Conservation (phyloP, 1,140 invertebrate genomes). For the Mactra quadrangularis region DNA sequence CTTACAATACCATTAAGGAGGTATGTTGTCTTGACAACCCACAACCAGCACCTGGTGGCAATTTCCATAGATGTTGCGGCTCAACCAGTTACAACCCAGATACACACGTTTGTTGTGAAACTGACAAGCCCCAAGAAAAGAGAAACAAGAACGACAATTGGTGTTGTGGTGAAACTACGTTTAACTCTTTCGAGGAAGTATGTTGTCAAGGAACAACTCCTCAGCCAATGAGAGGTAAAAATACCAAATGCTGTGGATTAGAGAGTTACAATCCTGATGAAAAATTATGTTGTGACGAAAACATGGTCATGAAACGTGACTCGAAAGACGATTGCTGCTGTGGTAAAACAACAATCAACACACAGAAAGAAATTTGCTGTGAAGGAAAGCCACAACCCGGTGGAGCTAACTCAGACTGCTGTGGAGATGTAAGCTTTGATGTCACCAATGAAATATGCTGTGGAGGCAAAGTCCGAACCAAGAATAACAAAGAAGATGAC, state of each 20-base stretch:
- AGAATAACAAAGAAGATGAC: constrained; percentile 36
- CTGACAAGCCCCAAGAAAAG: constrained; percentile 39
- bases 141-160: constrained; percentile 52
- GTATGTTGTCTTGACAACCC: constrained; percentile 57
- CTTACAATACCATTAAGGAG: constrained; percentile 37
- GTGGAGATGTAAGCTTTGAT: constrained; percentile 48
- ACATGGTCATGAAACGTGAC: constrained; percentile 22
- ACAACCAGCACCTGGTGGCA: constrained; percentile 39
- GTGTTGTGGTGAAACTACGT: constrained; percentile 60
- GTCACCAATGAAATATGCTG: constrained; percentile 27
- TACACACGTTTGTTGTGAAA: constrained; percentile 48
- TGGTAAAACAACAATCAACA: constrained; percentile 53
- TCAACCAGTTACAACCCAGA: constrained; percentile 54
- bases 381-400: constrained; percentile 46
- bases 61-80: constrained; percentile 44
- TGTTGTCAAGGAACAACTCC: constrained; percentile 55
- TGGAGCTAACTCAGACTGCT: constrained; percentile 49
- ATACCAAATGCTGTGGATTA: constrained; percentile 53
- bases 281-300: constrained; percentile 42
- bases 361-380: constrained; percentile 54
- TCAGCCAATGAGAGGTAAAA: constrained; percentile 41
- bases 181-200: constrained; percentile 55
- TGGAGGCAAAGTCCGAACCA: constrained; percentile 31
- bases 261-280: constrained; percentile 30
- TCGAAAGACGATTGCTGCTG: constrained; percentile 52